Evolutionary conservation across 2,797 vertebrate genomes (phyloP), one percentile per base, ranked within the genome.

Genomic region (Thaleichthys pacificus): DNA sequence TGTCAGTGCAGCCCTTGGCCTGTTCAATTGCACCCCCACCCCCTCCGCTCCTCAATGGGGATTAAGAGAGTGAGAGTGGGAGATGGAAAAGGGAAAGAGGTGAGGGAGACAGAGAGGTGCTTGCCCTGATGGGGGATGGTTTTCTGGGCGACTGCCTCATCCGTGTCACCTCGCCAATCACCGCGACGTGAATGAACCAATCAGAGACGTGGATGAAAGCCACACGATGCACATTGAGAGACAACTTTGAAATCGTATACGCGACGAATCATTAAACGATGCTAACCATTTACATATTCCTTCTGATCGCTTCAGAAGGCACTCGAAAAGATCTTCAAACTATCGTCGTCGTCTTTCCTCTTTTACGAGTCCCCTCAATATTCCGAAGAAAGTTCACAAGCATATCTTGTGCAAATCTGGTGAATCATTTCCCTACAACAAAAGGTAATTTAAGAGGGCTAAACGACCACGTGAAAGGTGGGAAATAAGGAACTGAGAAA

Each of bases 1-100:
- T 90, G 71, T 84, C 87, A 83, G 85, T 54, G 63, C 78, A 91
- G 89, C 68, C 83, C 87, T 88, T 92, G 91, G 91, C 90, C 86
- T 89, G 86, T 69, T 85, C 81, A 75, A 81, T 60, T 28, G 69
- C 78, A 76, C 67, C 83, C 79, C 85, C 68, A 11, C 11, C 60
- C 56, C 38, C 54, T 42, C 56, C 77, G 68, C 80, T 76, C 79
- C 84, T 91, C 87, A 89, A 85, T 85, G 84, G 85, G 87, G 91
- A 93, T 91, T 91, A 93, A 71, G 77, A 80, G 76, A 69, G 78
- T 70, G 84, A 32, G 82, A 82, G 72, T 64, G 81, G 69, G n/a
- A 57, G 15, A 61, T 15, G 32, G 19, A 28, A 9, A 62, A 58
- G 71, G 72, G 74, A 68, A 71, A 62, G 51, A 68, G 38, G 60